Evolutionary conservation across 1,140 invertebrate species (phyloP).

Genomic region (Drosophila murphyi): DNA sequence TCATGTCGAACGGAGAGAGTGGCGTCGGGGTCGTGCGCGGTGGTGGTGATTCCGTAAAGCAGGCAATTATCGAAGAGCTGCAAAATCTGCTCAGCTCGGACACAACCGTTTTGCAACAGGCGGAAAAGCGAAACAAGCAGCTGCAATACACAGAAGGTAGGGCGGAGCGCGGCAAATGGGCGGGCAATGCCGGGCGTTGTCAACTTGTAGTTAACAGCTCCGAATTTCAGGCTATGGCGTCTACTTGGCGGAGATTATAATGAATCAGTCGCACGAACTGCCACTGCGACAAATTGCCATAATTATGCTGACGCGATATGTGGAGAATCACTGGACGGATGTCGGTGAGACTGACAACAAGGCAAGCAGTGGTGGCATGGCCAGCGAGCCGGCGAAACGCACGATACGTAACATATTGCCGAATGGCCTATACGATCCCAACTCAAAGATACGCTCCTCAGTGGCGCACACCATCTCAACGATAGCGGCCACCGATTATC

Average conservation of each 20-base stretch:
- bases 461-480: slow-evolving; percentile 91
- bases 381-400: slow-evolving; percentile 86
- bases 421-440: slow-evolving; percentile 88
- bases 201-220: not conserved
- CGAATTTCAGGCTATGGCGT: slow-evolving; percentile 88
- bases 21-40: slow-evolving; percentile 18
- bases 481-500: slow-evolving; percentile 93
- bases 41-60: slow-evolving; percentile 75
- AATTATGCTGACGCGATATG: slow-evolving; percentile 91
- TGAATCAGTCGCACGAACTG: slow-evolving; percentile 88
- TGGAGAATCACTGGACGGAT: slow-evolving; percentile 89
- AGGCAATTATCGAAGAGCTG: slow-evolving; percentile 79
- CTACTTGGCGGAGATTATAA: slow-evolving; percentile 89
- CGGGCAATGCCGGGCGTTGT: slow-evolving; percentile 31
- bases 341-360: slow-evolving; percentile 81
- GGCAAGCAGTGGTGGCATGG: slow-evolving; percentile 78
- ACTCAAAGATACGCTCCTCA: slow-evolving; percentile 89
- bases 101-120: slow-evolving; percentile 62
- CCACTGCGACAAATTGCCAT: slow-evolving; percentile 90
- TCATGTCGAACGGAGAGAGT: slow-evolving; percentile 34
- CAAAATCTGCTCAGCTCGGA: slow-evolving; percentile 80
- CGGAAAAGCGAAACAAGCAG: slow-evolving; percentile 77
- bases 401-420: slow-evolving; percentile 89
- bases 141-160: slow-evolving; percentile 84
- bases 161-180: slow-evolving; percentile 39